Percentiles rank a stretch among this genome's conserved stretches.
These are phyloP conservation scores for Charanyca ferruginea DNA, from an alignment of 2,888 invertebrate genomes.

Conservation along the genomic window DNA sequence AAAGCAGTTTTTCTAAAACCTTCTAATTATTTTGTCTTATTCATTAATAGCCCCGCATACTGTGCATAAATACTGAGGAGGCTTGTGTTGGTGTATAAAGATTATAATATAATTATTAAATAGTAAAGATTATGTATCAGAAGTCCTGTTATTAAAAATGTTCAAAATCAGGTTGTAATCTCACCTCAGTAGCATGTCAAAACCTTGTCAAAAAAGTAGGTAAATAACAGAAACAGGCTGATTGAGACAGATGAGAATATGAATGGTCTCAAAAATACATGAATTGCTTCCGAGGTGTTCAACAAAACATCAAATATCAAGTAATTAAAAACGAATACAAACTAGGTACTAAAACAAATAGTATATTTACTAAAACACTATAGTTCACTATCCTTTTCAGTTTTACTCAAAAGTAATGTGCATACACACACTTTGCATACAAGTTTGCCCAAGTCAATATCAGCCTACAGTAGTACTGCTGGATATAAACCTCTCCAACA, in stretches of 20 bases:
- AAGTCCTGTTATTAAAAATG: too few species aligned
- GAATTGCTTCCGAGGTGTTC: background rate
- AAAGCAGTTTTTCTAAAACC: too few species aligned
- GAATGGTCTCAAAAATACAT: background rate
- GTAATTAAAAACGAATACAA: slow-evolving; percentile 21
- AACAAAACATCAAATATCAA: slow-evolving; percentile 24
- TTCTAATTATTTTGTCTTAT: too few species aligned
- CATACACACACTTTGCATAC: too few species aligned
- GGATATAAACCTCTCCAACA: background rate
- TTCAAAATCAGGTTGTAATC: too few species aligned
- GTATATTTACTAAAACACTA: background rate
- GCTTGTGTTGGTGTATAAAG: background rate
- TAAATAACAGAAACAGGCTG: too few species aligned
- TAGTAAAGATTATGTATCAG: background rate
- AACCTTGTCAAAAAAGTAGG: too few species aligned
- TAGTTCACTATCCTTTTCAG: background rate
- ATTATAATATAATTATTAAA: background rate
- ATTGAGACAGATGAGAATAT: too few species aligned
- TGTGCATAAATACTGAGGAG: slow-evolving; percentile 8
- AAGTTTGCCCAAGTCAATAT: background rate
- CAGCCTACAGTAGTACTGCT: too few species aligned
- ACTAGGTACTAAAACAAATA: slow-evolving; percentile 17
- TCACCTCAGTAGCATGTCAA: too few species aligned
- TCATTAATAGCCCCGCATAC: background rate
- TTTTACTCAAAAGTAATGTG: background rate